These are phyloP conservation scores for Lasiurus cinereus DNA, from an alignment of 2,113 vertebrate species.

Conservation along the genomic window DNA sequence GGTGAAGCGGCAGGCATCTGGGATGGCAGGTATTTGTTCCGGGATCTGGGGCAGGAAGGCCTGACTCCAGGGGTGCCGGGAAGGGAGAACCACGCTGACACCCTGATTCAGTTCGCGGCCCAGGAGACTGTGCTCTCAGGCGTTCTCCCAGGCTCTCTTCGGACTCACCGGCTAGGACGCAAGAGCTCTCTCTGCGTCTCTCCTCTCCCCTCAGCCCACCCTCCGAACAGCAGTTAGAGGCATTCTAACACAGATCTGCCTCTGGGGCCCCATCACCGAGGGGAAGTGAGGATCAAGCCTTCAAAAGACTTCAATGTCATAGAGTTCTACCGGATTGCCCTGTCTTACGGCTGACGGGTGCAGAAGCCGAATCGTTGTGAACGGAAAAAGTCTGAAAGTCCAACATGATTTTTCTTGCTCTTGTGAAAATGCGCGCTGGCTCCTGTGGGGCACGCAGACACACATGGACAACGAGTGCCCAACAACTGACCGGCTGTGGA, in stretches of 20 bases:
- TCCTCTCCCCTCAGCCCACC: no score
- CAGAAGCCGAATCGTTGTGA: background rate
- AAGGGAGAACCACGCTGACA: accelerated
- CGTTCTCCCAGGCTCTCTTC: background rate
- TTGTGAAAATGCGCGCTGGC: background rate
- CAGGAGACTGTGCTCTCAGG: background rate
- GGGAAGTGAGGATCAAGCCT: background rate
- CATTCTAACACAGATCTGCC: background rate
- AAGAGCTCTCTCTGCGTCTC: background rate
- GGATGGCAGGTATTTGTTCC: accelerated
- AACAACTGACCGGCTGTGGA: background rate
- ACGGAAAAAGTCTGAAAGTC: background rate
- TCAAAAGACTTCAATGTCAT: no score
- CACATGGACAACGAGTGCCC: background rate
- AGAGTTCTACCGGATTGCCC: background rate
- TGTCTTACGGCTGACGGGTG: background rate
- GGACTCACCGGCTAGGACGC: background rate
- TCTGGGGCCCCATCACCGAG: accelerated
- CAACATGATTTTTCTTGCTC: background rate
- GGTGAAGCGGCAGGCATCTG: background rate
- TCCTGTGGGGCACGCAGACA: background rate
- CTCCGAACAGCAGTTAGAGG: background rate
- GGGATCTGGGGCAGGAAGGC: no score
- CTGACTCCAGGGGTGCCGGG: no score
- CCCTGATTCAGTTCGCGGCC: background rate